Evolutionary conservation across 2,888 invertebrate species (phyloP).

Genomic region (Alloplasta piceator): DNA sequence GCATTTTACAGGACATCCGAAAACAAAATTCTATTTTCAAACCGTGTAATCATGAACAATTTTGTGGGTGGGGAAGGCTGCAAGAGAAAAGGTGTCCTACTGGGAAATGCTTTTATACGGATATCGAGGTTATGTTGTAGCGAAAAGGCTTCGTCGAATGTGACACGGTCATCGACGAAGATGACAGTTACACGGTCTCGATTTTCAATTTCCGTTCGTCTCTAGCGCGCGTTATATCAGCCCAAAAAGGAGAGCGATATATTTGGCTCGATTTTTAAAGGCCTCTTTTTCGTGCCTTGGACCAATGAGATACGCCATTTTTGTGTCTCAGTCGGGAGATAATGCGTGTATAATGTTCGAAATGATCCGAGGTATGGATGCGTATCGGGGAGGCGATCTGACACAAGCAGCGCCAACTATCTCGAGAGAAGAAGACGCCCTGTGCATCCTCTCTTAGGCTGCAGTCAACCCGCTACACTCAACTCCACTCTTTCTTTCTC

Average conservation of each 20-base stretch:
- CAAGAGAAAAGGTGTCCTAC: no score
- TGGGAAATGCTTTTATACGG: conserved; percentile 1
- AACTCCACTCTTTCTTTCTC: conserved; percentile 22
- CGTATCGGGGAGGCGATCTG: conserved; percentile 82
- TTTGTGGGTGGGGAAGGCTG: no score
- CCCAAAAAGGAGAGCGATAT: conserved; percentile 67
- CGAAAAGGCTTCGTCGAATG: conserved; percentile 51
- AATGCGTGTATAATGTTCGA: conserved; percentile 67
- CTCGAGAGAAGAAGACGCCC: conserved; percentile 34
- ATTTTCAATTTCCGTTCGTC: conserved; percentile 60
- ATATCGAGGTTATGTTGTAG: conserved; percentile 18
- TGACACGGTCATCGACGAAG: conserved; percentile 68
- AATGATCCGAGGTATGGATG: conserved; percentile 65
- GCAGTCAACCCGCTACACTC: conserved; percentile 76
- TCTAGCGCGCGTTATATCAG: conserved; percentile 49
- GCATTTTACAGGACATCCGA: no score
- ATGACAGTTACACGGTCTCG: conserved; percentile 83
- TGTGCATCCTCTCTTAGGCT: conserved; percentile 44
- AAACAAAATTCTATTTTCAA: no score
- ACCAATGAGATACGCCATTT: no score
- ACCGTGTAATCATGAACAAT: no score
- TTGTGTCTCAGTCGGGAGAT: no score
- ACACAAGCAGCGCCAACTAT: conserved; percentile 77
- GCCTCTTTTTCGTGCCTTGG: no score
- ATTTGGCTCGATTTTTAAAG: no score